Conservation (phyloP, 1,140 invertebrate genomes). For the Drosophila arawakana region DNA sequence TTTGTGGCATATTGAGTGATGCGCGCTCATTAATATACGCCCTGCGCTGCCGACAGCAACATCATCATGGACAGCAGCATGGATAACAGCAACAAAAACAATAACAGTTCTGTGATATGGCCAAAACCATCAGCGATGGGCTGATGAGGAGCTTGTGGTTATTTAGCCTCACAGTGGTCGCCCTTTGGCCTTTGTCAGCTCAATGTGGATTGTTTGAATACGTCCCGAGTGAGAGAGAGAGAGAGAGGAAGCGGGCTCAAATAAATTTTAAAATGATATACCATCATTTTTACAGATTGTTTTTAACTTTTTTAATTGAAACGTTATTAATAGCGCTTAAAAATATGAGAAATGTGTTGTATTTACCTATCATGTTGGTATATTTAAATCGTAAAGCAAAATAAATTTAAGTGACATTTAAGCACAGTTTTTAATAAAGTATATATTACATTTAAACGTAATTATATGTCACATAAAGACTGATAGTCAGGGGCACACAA, state of each 20-base stretch:
- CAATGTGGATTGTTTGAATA: constrained; percentile 31
- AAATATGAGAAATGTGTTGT: constrained; percentile 15
- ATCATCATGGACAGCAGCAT: constrained; percentile 18
- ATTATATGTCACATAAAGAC: background rate
- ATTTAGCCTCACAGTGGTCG: constrained; percentile 42
- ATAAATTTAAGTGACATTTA: background rate
- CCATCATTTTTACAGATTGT: constrained; percentile 7
- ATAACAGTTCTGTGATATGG: constrained; percentile 34
- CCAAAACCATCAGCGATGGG: constrained; percentile 12
- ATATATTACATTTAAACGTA: background rate
- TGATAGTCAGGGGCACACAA: background rate
- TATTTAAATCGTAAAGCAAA: background rate
- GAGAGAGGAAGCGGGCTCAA: background rate
- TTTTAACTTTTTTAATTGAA: constrained; percentile 52
- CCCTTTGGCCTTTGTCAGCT: constrained; percentile 39
- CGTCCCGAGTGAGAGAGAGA: background rate
- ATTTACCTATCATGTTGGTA: background rate
- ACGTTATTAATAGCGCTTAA: constrained; percentile 30
- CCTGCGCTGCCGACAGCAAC: constrained; percentile 30
- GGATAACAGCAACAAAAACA: constrained; percentile 21
- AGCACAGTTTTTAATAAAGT: background rate
- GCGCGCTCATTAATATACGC: constrained; percentile 74
- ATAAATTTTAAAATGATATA: constrained; percentile 13
- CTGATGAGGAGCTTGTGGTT: constrained; percentile 71
- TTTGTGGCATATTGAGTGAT: constrained; percentile 64